Percentiles rank a stretch among this genome's conserved stretches.
Evolutionary conservation across 2,797 vertebrate species (phyloP).

Genomic region (Hoplostethus atlanticus): DNA sequence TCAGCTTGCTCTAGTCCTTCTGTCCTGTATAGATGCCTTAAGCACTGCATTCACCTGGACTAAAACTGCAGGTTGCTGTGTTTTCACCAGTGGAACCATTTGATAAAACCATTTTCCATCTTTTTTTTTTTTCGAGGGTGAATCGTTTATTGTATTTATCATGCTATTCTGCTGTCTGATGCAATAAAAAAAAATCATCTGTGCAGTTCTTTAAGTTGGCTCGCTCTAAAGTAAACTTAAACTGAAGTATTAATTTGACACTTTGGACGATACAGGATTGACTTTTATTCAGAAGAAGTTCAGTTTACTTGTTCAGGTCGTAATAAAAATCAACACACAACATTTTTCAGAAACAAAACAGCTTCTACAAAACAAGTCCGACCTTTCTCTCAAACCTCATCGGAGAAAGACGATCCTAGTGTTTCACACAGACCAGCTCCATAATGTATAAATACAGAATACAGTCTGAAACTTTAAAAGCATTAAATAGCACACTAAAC

Average conservation of each 20-base stretch:
- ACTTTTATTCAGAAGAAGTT: slow-evolving; percentile 55
- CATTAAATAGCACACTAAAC: slow-evolving; percentile 33
- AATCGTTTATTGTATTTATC: slow-evolving; percentile 64
- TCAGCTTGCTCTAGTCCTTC: background rate
- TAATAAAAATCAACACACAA: slow-evolving; percentile 58
- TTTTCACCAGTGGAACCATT: slow-evolving; percentile 36
- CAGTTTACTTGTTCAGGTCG: slow-evolving; percentile 29
- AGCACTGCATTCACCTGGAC: slow-evolving; percentile 30
- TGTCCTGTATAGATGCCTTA: slow-evolving; percentile 40
- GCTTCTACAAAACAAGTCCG: slow-evolving; percentile 45
- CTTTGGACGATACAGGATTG: slow-evolving; percentile 9
- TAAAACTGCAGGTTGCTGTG: slow-evolving; percentile 23
- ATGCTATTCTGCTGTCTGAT: slow-evolving; percentile 77
- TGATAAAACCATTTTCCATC: slow-evolving; percentile 26
- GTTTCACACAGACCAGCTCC: slow-evolving; percentile 11
- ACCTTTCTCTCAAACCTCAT: background rate
- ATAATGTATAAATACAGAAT: slow-evolving; percentile 38
- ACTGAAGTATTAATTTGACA: background rate
- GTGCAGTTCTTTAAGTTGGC: background rate
- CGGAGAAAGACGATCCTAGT: background rate
- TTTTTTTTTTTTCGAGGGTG: slow-evolving; percentile 23
- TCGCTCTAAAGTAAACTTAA: background rate
- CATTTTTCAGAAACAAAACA: slow-evolving; percentile 4
- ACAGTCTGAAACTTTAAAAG: slow-evolving; percentile 6
- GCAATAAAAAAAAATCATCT: slow-evolving; percentile 78